Evolutionary conservation across 2,113 vertebrate genomes (phyloP), one percentile per base, ranked within the genome.

Genomic region (Psilopsiagon aurifrons): DNA sequence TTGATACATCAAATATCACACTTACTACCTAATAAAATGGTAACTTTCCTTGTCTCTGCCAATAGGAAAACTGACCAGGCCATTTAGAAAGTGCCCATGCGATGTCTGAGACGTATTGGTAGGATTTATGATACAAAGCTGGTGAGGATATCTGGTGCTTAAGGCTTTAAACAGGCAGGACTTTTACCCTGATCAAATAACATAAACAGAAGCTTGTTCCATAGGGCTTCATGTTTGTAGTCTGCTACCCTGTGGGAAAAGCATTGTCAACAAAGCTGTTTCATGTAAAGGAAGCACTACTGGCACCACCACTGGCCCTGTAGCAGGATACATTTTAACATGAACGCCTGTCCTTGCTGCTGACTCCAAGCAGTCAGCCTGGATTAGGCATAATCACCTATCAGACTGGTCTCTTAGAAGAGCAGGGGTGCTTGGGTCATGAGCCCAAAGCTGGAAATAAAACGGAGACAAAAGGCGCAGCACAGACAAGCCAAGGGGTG

Each of bases 301-400:
- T 18, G 43, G 37, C 51, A 91, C 29, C 41, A 73, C 7, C 20
- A 52, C 25, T 27, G 82, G 66, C 60, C 17, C 73, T 51, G 1
- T 4, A 20, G 22, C 17, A 47, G 31, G 31, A 47, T 24, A 11
- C 5, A 8, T 64, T 63, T 63, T 37, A 37, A 8, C 0, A 2
- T 41, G 60, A 41, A 12, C 29, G 10, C 7, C 39, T 71, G 28
- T 20, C 20, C 39, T 71, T 78, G 62, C 64, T 55, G 55, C 70
- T 39, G 57, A 9, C 35, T 54, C 20, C 0, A 2, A 63, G 33
- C 3, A 1, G 27, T 46, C 66, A 43, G 35, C 11, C 66, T 24
- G 35, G 46, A 20, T 31, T 15, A 74, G 90, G 33, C 17, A 35
- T 18, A 29, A 57, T 39, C 54, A 28, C 47, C 41, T 35, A 6